Base-by-base conservation (phyloP, 2,113 vertebrate genomes). In the Dissostichus mawsoni region DNA sequence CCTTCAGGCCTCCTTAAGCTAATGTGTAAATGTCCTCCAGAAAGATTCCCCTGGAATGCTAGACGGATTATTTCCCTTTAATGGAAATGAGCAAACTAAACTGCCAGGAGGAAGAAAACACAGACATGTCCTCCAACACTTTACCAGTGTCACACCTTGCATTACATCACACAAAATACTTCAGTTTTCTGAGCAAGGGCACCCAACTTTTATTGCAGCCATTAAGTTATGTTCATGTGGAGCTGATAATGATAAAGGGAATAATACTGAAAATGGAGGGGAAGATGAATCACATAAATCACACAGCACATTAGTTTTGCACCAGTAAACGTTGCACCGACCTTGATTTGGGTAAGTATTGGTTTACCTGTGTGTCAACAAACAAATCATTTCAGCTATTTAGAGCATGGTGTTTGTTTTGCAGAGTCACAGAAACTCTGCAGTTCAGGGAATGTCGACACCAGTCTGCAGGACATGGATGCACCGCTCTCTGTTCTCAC, bases 181-280 rank as follows among this genome's bases (percentile, higher is more conserved):
- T 50, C 9, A 47, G 56, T 69, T 76, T 73, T 77, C 23, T 65
- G 33, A 71, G 20, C 68, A 80, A 82, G 20, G n/a, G 68, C 58
- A 59, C 25, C 11, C 23, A 58, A n/a, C 33, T 58, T 85, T 85
- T 64, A 67, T 20, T 56, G 50, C 25, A 68, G 55, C 53, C 45
- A 64, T 57, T 73, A 48, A 59, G 73, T 76, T 70, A 78, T 83
- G 83, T 74, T 77, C 77, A 81, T 80, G 69, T 16, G 29, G 50
- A 56, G 68, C 53, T 82, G 76, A 80, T 70, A 76, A 76, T 64
- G 44, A n/a, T n/a, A n/a, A n/a, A 20, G 17, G 62, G 44, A 61
- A 59, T 53, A 51, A 73, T 59, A 23, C 3, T 51, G 67, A 45
- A 78, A 84, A 74, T 67, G 7, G 18, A 36, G 47, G 23, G 8